Conservation (phyloP, 2,888 invertebrate species). For the Odontothrips loti region DNA sequence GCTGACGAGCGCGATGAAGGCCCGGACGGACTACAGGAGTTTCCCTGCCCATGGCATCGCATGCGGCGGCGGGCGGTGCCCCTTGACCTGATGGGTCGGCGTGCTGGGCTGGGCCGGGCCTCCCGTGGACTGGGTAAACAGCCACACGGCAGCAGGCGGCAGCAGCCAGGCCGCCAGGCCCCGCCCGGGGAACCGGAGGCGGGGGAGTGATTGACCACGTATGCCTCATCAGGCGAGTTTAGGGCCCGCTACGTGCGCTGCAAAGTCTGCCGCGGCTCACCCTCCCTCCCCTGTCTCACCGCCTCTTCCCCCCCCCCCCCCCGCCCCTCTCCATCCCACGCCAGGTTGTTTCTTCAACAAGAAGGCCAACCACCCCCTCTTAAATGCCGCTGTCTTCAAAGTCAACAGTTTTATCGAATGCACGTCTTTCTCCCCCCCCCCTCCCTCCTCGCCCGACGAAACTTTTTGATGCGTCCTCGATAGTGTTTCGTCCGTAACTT, state of each 20-base stretch:
- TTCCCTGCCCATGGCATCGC: no score
- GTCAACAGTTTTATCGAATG: no score
- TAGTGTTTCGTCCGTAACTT: not conserved
- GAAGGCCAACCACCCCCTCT: no score
- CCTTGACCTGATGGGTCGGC: no score
- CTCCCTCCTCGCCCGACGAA: not conserved
- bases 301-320: not conserved
- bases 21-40: no score
- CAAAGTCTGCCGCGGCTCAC: not conserved
- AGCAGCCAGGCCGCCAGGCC: no score
- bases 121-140: not conserved
- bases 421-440: not conserved
- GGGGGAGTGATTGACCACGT: conserved; percentile 1
- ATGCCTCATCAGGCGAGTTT: conserved; percentile 20
- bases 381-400: no score
- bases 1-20: no score
- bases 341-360: no score
- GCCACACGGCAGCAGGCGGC: not conserved
- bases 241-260: not conserved
- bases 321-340: not conserved
- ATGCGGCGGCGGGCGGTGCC: no score
- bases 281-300: not conserved
- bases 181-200: not conserved
- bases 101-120: no score
- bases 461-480: conserved; percentile 11